Percentiles rank a stretch among this genome's conserved stretches.
Conservation (phyloP, 2,113 vertebrate species). For the Macquaria ambigua region DNA sequence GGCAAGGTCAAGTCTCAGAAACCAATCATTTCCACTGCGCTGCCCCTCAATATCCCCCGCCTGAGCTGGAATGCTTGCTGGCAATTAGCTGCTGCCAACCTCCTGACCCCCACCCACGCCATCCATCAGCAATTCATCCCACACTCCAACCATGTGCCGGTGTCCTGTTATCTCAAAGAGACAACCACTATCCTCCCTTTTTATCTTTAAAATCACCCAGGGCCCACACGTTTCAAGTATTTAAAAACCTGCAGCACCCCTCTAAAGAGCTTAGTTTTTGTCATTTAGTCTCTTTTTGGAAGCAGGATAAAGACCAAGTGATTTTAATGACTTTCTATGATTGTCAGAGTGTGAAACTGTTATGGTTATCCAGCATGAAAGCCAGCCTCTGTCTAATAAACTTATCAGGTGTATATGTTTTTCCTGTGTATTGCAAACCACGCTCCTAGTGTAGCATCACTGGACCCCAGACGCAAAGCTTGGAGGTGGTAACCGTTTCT, state of each 20-base stretch:
- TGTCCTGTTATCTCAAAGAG: conserved; percentile 19
- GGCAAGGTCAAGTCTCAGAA: conserved; percentile 59
- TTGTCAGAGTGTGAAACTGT: conserved; percentile 16
- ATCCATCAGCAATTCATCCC: conserved; percentile 49
- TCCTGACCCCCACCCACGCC: conserved; percentile 50
- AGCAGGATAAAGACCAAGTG: background rate
- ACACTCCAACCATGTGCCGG: conserved; percentile 9
- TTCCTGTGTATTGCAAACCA: background rate
- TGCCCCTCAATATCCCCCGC: conserved; percentile 53
- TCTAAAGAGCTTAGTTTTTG: background rate
- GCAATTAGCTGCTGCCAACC: conserved; percentile 63
- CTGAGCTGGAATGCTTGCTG: conserved; percentile 61
- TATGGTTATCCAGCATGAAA: conserved; percentile 18
- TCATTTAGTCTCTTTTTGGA: background rate
- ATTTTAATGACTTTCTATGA: conserved; percentile 24
- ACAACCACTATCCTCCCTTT: background rate
- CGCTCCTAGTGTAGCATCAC: background rate
- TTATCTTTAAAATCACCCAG: background rate
- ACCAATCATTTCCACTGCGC: conserved; percentile 67
- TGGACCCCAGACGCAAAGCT: conserved; percentile 4
- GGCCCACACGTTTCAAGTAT: background rate
- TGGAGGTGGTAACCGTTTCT: background rate
- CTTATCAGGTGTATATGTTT: background rate
- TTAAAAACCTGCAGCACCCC: background rate
- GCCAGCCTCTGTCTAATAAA: background rate